phyloP scores from a whole-genome alignment of 2,888 invertebrate genomes.

The Tachina lurida region DNA sequence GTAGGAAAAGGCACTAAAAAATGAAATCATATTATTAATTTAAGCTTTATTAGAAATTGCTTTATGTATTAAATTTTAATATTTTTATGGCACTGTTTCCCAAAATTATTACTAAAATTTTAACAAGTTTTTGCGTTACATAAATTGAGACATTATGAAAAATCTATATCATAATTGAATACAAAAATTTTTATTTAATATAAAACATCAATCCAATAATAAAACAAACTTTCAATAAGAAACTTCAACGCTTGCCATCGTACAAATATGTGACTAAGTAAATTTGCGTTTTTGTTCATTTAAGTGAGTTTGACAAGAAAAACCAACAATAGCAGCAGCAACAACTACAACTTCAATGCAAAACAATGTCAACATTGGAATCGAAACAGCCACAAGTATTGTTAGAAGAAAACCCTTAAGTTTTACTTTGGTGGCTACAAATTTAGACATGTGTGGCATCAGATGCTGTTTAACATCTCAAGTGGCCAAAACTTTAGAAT shows the following conservation, averaged over 20 bases:
- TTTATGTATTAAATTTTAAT: too few species aligned
- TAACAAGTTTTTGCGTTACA: too few species aligned
- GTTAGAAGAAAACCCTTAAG: slow-evolving; percentile 19
- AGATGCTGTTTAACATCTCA: neutral
- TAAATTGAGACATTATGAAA: too few species aligned
- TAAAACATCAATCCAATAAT: too few species aligned
- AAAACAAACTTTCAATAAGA: neutral
- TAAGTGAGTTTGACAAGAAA: slow-evolving; percentile 43
- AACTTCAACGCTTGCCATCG: neutral
- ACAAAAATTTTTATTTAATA: too few species aligned
- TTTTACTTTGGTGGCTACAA: slow-evolving; percentile 30
- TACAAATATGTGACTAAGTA: neutral
- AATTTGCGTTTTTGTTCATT: neutral
- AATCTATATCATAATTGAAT: too few species aligned
- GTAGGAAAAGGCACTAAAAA: slow-evolving; percentile 48
- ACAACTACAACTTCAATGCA: neutral
- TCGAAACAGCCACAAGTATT: slow-evolving; percentile 40
- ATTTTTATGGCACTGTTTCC: too few species aligned
- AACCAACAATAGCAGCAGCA: slow-evolving; percentile 1
- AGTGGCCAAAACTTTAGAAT: neutral
- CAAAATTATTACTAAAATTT: too few species aligned
- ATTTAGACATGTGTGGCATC: slow-evolving; percentile 40
- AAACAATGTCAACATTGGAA: slow-evolving; percentile 50
- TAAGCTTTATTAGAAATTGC: too few species aligned
- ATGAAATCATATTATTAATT: neutral